Percentiles rank a stretch among this genome's conserved stretches.
These are phyloP conservation scores for Hydropotes inermis DNA, from an alignment of 2,113 vertebrate species.

Conservation along the genomic window DNA sequence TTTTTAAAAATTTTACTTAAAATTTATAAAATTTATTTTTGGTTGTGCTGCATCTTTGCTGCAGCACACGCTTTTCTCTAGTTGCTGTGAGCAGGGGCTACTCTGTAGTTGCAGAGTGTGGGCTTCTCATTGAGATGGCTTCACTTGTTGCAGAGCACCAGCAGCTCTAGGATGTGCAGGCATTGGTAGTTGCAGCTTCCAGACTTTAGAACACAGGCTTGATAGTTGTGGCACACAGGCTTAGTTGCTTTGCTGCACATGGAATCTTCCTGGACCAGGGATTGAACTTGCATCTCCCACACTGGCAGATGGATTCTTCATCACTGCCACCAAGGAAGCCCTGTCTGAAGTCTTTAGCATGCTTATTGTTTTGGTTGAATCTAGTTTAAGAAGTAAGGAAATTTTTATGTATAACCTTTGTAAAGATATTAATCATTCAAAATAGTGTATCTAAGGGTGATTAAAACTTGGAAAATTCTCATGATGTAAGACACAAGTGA, in stretches of 20 bases:
- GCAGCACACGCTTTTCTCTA: neutral
- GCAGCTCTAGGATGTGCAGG: neutral
- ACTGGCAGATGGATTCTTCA: neutral
- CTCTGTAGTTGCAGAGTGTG: neutral
- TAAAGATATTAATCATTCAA: neutral
- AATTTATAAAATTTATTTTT: neutral
- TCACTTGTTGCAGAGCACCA: neutral
- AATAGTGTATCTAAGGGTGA: neutral
- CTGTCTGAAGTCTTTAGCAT: neutral
- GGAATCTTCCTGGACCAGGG: neutral
- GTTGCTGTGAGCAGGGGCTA: neutral
- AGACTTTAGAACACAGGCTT: neutral
- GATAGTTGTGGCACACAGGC: neutral
- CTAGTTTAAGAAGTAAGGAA: neutral
- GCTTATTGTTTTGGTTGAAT: neutral
- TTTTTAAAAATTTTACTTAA: neutral
- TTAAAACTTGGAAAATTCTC: neutral
- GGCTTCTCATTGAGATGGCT: neutral
- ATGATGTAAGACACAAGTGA: neutral
- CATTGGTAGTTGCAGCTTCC: neutral
- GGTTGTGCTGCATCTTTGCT: neutral
- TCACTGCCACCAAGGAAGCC: neutral
- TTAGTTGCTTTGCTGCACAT: neutral
- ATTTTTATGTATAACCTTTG: neutral
- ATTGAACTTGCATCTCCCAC: accelerated